Base-by-base conservation (phyloP, 1,140 invertebrate genomes). In the Hypsibius dujardini region DNA sequence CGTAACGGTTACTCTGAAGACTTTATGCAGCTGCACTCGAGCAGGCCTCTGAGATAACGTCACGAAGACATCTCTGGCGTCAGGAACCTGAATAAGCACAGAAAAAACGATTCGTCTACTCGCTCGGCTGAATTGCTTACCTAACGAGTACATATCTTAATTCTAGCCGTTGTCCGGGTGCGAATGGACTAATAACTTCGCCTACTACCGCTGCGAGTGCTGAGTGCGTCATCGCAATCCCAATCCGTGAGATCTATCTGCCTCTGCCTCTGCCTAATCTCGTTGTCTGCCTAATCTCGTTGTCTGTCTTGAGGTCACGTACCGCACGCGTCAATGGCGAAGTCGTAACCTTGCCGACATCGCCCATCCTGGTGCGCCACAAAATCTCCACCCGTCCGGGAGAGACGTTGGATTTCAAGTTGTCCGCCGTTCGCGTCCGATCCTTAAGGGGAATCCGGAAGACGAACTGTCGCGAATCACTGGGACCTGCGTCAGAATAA, bases 71-170 rank as follows among this genome's bases (percentile, higher is more conserved):
- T 67, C 62, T 42, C 62, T 7, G 42, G 42, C 3, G 3, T 67
- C 62, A 67, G 62, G 62, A 7, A 56, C 50, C 50, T 56, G 50
- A 56, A 56, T 56, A n/a, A 7, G 50, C n/a, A 56, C 50, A 56
- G 7, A n/a, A n/a, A n/a, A n/a, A n/a, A n/a, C n/a, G n/a, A n/a
- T n/a, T n/a, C n/a, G n/a, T n/a, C n/a, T n/a, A n/a, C n/a, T n/a
- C n/a, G n/a, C n/a, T n/a, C n/a, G n/a, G n/a, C n/a, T n/a, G n/a
- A n/a, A n/a, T n/a, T n/a, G n/a, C n/a, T n/a, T n/a, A n/a, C n/a
- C n/a, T n/a, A n/a, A n/a, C n/a, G n/a, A n/a, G n/a, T n/a, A n/a
- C n/a, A n/a, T n/a, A n/a, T n/a, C n/a, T n/a, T n/a, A n/a, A n/a
- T n/a, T n/a, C n/a, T n/a, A n/a, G n/a, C n/a, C n/a, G n/a, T n/a